phyloP scores from a whole-genome alignment of 2,888 invertebrate genomes.

The Candidula unifasciata region DNA sequence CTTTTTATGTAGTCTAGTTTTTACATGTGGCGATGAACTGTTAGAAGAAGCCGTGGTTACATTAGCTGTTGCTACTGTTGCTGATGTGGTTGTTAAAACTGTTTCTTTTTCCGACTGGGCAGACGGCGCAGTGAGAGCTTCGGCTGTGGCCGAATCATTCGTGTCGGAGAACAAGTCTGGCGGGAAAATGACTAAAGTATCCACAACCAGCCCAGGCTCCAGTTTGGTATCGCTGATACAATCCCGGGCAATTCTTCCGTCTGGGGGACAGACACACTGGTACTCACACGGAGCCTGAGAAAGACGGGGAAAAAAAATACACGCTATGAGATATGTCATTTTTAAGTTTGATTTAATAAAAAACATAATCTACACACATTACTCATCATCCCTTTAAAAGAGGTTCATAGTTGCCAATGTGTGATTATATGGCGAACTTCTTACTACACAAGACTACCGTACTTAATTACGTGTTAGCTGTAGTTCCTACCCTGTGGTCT shows the following conservation, averaged over 20 bases:
- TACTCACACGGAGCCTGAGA: slow-evolving; percentile 47
- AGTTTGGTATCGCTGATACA: background rate
- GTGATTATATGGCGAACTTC: no score
- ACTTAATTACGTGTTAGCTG: no score
- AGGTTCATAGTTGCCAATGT: no score
- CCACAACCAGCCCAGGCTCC: background rate
- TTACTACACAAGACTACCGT: no score
- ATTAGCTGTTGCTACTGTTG: background rate
- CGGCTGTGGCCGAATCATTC: background rate
- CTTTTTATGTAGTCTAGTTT: no score
- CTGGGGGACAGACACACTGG: slow-evolving; percentile 45
- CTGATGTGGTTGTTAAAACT: background rate
- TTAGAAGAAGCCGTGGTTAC: background rate
- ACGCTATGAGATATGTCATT: background rate
- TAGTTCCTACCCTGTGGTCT: no score
- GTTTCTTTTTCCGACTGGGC: background rate
- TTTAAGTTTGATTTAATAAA: background rate
- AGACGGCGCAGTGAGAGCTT: background rate
- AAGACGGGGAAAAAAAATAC: background rate
- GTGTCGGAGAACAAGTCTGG: slow-evolving; percentile 37
- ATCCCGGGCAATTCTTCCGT: slow-evolving; percentile 30
- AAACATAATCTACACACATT: background rate
- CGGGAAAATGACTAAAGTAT: slow-evolving; percentile 38
- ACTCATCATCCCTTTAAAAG: background rate
- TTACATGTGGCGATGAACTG: background rate